Conservation (phyloP, 2,888 invertebrate genomes). For the Agrotis clavis region DNA sequence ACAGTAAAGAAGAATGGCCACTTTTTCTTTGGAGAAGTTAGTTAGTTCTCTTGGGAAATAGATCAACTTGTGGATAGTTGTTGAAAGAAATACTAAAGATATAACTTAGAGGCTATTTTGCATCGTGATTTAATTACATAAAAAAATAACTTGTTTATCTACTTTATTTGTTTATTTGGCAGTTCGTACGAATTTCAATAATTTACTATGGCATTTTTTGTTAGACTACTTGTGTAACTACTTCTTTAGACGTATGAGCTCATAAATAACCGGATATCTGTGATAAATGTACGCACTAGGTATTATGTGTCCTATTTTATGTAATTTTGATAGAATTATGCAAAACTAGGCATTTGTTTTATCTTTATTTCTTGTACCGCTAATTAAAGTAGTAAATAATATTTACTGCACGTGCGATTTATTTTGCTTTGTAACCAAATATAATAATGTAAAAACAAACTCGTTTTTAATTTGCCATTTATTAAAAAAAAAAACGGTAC, state of each 20-base stretch:
- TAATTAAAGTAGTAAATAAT: neutral
- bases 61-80: constrained; percentile 19
- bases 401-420: neutral
- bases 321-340: neutral
- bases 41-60: constrained; percentile 14
- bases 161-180: neutral
- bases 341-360: neutral
- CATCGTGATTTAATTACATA: neutral
- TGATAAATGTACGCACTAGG: neutral
- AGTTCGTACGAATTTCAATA: neutral
- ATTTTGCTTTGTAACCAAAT: neutral
- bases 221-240: neutral
- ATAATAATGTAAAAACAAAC: neutral
- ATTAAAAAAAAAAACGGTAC: too few species aligned
- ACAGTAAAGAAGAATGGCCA: constrained; percentile 27
- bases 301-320: neutral
- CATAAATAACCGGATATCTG: constrained; percentile 8
- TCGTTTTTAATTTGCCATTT: too few species aligned
- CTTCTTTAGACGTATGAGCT: constrained; percentile 13
- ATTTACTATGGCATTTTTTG: neutral
- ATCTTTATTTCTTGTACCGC: neutral
- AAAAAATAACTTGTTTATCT: neutral
- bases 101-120: neutral
- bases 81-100: neutral
- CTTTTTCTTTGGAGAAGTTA: constrained; percentile 34